A percentile compares a stretch with the other conserved stretches of the same genome.
Evolutionary conservation across 1,140 invertebrate genomes (phyloP).

Genomic region (Pectinophora gossypiella): DNA sequence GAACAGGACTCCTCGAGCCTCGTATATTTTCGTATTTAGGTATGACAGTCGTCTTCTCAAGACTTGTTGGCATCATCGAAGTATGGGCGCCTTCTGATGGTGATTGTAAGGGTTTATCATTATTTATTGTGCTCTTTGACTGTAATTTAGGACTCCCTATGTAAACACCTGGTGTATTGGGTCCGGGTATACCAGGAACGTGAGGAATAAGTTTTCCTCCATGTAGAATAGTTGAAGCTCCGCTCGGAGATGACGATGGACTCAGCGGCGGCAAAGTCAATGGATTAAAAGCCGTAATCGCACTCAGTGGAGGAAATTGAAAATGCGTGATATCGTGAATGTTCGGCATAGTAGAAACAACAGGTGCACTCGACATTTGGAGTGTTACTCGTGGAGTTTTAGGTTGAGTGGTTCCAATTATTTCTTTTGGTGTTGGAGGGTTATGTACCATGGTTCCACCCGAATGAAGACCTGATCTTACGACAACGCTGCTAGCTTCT

Average conservation of each 20-base stretch:
- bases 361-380: slow-evolving; percentile 73
- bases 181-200: slow-evolving; percentile 91
- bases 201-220: slow-evolving; percentile 86
- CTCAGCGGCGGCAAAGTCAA: slow-evolving; percentile 76
- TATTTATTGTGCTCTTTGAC: slow-evolving; percentile 27
- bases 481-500: slow-evolving; percentile 79
- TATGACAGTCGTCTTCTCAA: too few relatives aligned
- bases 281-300: slow-evolving; percentile 84
- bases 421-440: slow-evolving; percentile 72
- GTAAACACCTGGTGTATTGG: slow-evolving; percentile 77
- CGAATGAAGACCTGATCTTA: slow-evolving; percentile 83
- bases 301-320: slow-evolving; percentile 78
- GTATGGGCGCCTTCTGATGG: slow-evolving; percentile 33
- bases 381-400: slow-evolving; percentile 76
- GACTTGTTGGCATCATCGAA: too few relatives aligned
- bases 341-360: slow-evolving; percentile 76
- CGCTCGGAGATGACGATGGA: slow-evolving; percentile 64
- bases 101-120: slow-evolving; percentile 33
- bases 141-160: slow-evolving; percentile 35
- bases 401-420: slow-evolving; percentile 57
- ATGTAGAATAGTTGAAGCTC: slow-evolving; percentile 77
- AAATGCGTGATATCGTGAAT: slow-evolving; percentile 75
- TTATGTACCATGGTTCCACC: slow-evolving; percentile 84
- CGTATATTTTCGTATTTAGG: too few relatives aligned
- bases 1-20: neutral